Percentiles rank a stretch among this genome's conserved stretches.
phyloP scores from a whole-genome alignment of 2,113 vertebrate species.

The Hypomesus transpacificus region DNA sequence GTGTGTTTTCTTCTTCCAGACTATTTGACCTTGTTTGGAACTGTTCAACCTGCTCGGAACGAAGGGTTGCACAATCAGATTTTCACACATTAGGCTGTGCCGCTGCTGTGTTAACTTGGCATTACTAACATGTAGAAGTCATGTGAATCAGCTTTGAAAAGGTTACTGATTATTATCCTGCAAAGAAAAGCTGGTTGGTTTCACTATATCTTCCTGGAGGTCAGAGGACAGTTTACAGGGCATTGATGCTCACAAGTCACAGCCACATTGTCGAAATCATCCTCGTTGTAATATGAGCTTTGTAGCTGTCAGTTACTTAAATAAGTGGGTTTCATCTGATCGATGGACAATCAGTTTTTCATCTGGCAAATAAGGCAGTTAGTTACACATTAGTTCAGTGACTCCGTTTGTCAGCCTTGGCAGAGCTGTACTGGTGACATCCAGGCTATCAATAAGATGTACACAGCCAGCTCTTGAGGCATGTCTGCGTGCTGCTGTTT shows the following conservation, averaged over 20 bases:
- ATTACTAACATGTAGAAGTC: slow-evolving; percentile 7
- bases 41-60: too few relatives aligned
- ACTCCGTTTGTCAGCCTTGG: not conserved
- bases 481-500: not conserved
- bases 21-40: not conserved
- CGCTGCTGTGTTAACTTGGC: not conserved
- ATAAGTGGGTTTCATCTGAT: not conserved
- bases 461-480: not conserved
- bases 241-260: too few relatives aligned
- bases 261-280: too few relatives aligned
- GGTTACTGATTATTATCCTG: not conserved
- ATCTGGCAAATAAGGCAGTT: not conserved
- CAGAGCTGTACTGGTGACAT: not conserved
- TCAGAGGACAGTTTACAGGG: too few relatives aligned
- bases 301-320: not conserved
- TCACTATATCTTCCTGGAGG: too few relatives aligned
- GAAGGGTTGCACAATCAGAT: too few relatives aligned
- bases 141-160: not conserved
- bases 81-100: too few relatives aligned
- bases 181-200: too few relatives aligned
- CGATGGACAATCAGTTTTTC: not conserved
- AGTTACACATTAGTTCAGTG: not conserved
- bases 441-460: not conserved
- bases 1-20: not conserved
- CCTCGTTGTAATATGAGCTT: too few relatives aligned